Evolutionary conservation across 1,140 invertebrate species (phyloP).

Genomic region (Neotoxoptera formosana): DNA sequence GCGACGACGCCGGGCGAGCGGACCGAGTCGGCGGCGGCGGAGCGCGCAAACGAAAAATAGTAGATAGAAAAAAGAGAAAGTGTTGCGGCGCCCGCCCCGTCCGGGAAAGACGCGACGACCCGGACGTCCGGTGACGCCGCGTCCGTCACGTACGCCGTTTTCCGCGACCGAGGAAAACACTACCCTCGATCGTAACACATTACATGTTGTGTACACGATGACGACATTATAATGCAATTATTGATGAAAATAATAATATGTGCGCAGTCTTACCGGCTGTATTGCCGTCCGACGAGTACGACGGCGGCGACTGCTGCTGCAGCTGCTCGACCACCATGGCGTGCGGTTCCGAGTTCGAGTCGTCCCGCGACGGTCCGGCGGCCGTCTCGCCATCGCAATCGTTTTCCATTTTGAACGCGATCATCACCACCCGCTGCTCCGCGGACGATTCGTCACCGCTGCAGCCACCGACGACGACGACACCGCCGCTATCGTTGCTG

Average conservation of each 20-base stretch:
- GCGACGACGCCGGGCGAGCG: not conserved
- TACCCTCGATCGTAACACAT: not conserved
- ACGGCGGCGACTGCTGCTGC: not conserved
- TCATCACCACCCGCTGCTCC: constrained; percentile 30
- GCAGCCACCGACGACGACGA: not conserved
- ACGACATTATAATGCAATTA: not conserved
- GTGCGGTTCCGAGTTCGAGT: not conserved
- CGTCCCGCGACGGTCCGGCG: not conserved
- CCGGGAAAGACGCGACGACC: not conserved
- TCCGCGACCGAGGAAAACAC: not conserved
- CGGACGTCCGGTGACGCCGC: not conserved
- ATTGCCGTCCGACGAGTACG: not conserved
- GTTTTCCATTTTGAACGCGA: constrained; percentile 45
- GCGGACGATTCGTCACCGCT: too few species aligned
- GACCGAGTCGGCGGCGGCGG: not conserved
- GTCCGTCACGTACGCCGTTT: not conserved
- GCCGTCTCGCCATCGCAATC: not conserved
- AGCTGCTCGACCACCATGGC: too few species aligned
- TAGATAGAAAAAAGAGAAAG: constrained; percentile 25
- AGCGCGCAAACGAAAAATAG: not conserved
- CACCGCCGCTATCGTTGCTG: too few species aligned
- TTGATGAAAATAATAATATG: not conserved
- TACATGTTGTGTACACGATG: not conserved
- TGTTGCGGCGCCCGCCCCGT: not conserved
- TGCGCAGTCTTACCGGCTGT: constrained; percentile 4